These are phyloP conservation scores for Trialeurodes vaporariorum DNA, from an alignment of 1,140 invertebrate species.

Conservation along the genomic window DNA sequence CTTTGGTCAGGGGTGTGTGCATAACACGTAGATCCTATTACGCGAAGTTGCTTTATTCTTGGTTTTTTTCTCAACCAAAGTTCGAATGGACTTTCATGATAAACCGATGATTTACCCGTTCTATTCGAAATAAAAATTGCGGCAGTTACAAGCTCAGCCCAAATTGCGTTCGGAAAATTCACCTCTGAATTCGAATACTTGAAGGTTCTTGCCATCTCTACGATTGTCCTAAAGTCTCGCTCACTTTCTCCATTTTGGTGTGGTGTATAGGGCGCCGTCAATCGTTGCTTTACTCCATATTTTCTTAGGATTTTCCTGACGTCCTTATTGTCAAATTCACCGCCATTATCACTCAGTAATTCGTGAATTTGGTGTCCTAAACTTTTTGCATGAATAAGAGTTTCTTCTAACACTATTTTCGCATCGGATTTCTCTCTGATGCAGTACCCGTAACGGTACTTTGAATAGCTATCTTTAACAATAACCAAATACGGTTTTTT, in stretches of 20 bases:
- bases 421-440: constrained; percentile 28
- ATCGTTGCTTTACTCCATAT: constrained; percentile 1
- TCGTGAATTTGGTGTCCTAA: constrained; percentile 17
- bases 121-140: constrained; percentile 14
- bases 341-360: constrained; percentile 14
- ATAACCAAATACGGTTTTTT: constrained; percentile 27
- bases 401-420: constrained; percentile 21
- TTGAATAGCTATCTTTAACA: constrained; percentile 28
- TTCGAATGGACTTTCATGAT: constrained; percentile 28
- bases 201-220: constrained; percentile 17
- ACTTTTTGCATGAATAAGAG: constrained; percentile 22
- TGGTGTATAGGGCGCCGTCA: constrained; percentile 6
- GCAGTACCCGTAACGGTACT: constrained; percentile 28
- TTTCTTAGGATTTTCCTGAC: not conserved
- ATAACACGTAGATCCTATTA: constrained; percentile 10
- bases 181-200: constrained; percentile 15
- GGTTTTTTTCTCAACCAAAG: constrained; percentile 25
- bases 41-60: constrained; percentile 10
- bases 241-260: constrained; percentile 14
- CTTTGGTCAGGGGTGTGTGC: constrained; percentile 7
- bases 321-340: constrained; percentile 14
- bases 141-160: constrained; percentile 11
- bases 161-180: constrained; percentile 14
- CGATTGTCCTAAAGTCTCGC: constrained; percentile 13
- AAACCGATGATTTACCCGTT: constrained; percentile 23